Conservation (phyloP, 2,888 invertebrate species). For the Leuctra nigra region DNA sequence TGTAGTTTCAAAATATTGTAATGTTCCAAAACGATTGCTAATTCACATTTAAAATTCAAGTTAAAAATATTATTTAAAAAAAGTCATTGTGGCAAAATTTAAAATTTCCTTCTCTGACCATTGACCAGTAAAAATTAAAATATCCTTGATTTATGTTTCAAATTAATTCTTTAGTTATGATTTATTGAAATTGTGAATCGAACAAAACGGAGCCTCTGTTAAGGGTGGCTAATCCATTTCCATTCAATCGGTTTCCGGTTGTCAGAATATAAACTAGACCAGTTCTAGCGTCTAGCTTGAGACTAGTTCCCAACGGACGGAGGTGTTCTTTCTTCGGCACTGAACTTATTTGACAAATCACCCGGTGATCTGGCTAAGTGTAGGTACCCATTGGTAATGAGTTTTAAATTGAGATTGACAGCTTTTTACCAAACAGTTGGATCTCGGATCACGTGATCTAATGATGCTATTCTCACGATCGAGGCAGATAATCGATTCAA, state of each 20-base stretch:
- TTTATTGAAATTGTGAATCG: not conserved
- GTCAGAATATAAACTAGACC: not conserved
- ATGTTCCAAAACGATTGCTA: too few species aligned
- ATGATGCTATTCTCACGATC: constrained; percentile 16
- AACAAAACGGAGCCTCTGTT: not conserved
- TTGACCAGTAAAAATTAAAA: too few species aligned
- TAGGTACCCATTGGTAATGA: constrained; percentile 18
- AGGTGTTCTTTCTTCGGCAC: not conserved
- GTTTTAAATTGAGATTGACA: constrained; percentile 27
- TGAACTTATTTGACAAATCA: constrained; percentile 8
- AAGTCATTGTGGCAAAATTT: too few species aligned
- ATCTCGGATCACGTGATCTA: constrained; percentile 8
- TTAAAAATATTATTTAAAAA: too few species aligned
- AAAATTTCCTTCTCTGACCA: too few species aligned
- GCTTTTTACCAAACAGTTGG: constrained; percentile 7
- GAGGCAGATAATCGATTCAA: constrained; percentile 22
- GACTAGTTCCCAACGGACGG: not conserved
- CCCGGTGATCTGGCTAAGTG: not conserved
- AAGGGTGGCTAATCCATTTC: too few species aligned
- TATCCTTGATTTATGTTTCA: too few species aligned
- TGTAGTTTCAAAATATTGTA: too few species aligned
- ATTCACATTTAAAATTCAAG: too few species aligned
- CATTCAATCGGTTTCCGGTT: not conserved
- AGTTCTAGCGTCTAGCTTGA: not conserved
- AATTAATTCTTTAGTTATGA: not conserved